Evolutionary conservation across 2,113 vertebrate genomes (phyloP), one percentile per base, ranked within the genome.

Genomic region (Spheniscus mendiculus): DNA sequence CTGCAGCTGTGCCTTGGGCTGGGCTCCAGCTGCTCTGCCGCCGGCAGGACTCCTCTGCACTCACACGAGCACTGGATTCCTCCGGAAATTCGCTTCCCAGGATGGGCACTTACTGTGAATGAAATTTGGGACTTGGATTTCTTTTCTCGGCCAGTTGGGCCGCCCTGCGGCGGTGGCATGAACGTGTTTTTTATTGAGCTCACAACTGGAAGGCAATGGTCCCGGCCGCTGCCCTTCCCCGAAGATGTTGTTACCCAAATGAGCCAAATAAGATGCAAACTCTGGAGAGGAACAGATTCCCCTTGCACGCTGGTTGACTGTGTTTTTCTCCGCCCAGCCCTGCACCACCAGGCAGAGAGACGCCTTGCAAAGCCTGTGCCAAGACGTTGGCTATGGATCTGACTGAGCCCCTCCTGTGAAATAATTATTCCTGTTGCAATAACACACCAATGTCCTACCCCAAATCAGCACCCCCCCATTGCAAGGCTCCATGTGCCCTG

Each of bases 1-100:
- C 66, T 0, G 8, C 97, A 98, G 95, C 96, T 98, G 97, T 58
- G 95, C 82, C 86, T 83, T 3, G 77, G 97, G 97, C 94, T 26
- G 72, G 55, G 71, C 87, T 94, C 96, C 97, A 97, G 96, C 93
- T 96, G 93, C 95, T 92, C 15, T 8, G 65, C 83, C 18, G 14
- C 86, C 85, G 32, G 73, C 86, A 34, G 92, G 91, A 84, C 95
- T 97, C 90, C 88, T 62, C 94, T n/a, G 4, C 2, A 3, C 83
- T 82, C 79, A n/a, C 83, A 65, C 32, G 4, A 71, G 83, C 66
- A 27, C 88, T 29, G 2, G 66, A 95, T 92, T 93, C 93, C 82
- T 95, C 84, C 78, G 2, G 0, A 59, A 83, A 81, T 26, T 93
- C n/a, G 2, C 84, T 96, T 95, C 94, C 95, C 97, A 86, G 94